Percentiles rank a stretch among this genome's conserved stretches.
Conservation (phyloP, 2,113 vertebrate species). For the Sardina pilchardus region DNA sequence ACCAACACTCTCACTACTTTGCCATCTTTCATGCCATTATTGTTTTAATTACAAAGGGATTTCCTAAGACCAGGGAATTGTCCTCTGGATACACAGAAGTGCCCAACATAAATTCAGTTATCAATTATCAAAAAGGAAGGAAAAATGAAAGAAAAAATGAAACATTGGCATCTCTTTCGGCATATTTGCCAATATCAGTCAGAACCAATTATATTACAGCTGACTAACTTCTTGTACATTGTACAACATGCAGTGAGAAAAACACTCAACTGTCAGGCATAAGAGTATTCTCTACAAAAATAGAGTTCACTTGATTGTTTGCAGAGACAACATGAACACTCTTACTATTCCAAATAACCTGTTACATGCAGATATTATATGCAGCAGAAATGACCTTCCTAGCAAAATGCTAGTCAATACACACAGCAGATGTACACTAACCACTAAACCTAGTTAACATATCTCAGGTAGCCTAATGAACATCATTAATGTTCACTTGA, state of each 20-base stretch:
- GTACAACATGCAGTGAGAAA: background rate
- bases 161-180: background rate
- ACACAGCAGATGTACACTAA: background rate
- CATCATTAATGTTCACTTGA: background rate
- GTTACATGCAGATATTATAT: background rate
- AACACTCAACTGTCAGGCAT: background rate
- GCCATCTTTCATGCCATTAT: background rate
- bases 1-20: background rate
- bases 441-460: background rate
- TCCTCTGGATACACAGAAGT: background rate
- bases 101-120: background rate
- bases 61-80: background rate
- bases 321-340: background rate
- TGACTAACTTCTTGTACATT: background rate
- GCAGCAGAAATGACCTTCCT: background rate
- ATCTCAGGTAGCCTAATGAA: background rate
- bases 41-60: background rate
- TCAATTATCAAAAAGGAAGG: background rate
- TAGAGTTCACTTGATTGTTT: background rate
- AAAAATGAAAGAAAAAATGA: background rate
- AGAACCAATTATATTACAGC: background rate
- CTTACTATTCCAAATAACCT: background rate
- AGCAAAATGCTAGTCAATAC: background rate
- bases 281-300: background rate
- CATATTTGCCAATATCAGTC: background rate